Base-by-base conservation (phyloP, 2,888 invertebrate species). In the Hedya salicella region DNA sequence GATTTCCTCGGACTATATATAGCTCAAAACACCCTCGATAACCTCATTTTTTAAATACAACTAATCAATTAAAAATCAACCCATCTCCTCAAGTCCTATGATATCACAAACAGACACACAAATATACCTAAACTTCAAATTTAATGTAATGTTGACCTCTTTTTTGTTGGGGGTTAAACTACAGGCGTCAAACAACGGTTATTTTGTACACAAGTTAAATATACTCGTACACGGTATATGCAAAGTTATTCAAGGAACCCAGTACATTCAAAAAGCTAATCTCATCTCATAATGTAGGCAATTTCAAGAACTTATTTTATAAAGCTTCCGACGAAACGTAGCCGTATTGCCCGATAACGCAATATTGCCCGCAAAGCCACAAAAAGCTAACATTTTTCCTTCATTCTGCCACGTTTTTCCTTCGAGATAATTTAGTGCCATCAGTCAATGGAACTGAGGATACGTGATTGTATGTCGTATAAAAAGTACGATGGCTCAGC, bases 361-460 rank as follows among this genome's bases (percentile, higher is more conserved):
- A 46, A 19, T 52, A 65, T 65, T 65, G 46, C 32, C 19, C 25
- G 16, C 56, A 36, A 46, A 52, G 32, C 21, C 59, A 17, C 62
- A 52, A 61, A 66, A 54, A 49, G 44, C 39, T 44, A 25, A 30
- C 40, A 54, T 54, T 66, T 65, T 60, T 19, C 16, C 16, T 16
- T 5, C 54, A 54, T 49, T 61, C 52, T 60, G 39, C 39, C 52
- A 16, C 65, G 46, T 39, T 52, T 63, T 57, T 63, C 19, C 48
- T 30, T 19, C 13, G 16, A 60, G 60, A 61, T 61, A 54, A 66
- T 61, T 61, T 42, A 66, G 59, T 59, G 17, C 39, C 32, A 53
- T 54, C 60, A 66, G 48, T 66, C 66, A 66, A 60, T 60, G 48
- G 39, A 19, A 16, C 52, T 59, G 36, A 30, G 42, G 11, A 54